phyloP scores from a whole-genome alignment of 2,797 vertebrate genomes.

The Psittacula echo region DNA sequence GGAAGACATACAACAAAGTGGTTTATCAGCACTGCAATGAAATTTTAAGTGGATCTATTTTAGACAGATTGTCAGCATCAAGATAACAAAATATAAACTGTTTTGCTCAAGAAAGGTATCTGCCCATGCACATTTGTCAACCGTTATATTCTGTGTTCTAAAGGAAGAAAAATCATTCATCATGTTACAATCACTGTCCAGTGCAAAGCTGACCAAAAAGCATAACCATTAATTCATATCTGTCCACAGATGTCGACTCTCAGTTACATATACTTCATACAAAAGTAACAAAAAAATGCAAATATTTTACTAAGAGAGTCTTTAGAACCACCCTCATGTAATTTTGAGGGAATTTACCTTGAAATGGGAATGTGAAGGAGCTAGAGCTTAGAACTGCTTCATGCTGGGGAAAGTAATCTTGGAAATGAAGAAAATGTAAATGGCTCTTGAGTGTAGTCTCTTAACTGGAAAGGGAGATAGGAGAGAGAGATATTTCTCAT shows the following conservation, averaged over 20 bases:
- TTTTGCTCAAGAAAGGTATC: slow-evolving; percentile 31
- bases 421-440: background rate
- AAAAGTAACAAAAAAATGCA: background rate
- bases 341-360: background rate
- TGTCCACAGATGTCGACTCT: background rate
- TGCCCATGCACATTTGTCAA: slow-evolving; percentile 48
- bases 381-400: background rate
- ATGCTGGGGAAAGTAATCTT: background rate
- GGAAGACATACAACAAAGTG: background rate
- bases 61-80: background rate
- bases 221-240: slow-evolving; percentile 53
- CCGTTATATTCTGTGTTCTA: slow-evolving; percentile 1
- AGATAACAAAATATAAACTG: background rate
- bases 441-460: background rate
- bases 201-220: slow-evolving; percentile 9
- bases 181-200: slow-evolving; percentile 35
- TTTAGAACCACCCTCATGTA: background rate
- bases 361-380: background rate
- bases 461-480: background rate
- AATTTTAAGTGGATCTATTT: slow-evolving; percentile 25
- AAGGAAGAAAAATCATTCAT: slow-evolving; percentile 46
- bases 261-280: background rate
- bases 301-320: background rate
- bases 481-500: background rate
- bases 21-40: background rate